Percentiles rank a stretch among this genome's conserved stretches.
These are phyloP conservation scores for Colius striatus DNA, from an alignment of 2,113 vertebrate genomes.

Conservation along the genomic window DNA sequence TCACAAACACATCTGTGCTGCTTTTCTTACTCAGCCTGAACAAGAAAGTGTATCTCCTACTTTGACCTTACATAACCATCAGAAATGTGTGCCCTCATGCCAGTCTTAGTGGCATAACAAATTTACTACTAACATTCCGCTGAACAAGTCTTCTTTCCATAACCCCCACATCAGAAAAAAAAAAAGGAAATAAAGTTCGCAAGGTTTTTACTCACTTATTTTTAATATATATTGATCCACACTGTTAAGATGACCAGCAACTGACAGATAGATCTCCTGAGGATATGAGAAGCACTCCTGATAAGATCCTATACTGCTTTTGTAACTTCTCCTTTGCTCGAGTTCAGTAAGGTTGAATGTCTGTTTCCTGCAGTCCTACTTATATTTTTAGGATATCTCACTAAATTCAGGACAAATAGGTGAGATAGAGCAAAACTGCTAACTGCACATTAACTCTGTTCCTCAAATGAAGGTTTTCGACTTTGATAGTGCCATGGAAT, in stretches of 20 bases:
- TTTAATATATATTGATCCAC: constrained; percentile 25
- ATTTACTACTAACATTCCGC: neutral
- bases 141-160: neutral
- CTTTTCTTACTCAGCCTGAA: neutral
- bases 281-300: neutral
- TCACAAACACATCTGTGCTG: rapidly evolving
- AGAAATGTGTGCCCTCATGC: neutral
- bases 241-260: neutral
- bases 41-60: rapidly evolving
- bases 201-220: neutral
- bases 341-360: neutral
- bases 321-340: neutral
- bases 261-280: constrained; percentile 20
- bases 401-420: constrained; percentile 53
- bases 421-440: constrained; percentile 49
- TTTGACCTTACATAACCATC: rapidly evolving
- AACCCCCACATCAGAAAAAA: neutral
- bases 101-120: neutral
- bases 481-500: constrained; percentile 10
- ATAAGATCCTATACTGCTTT: neutral
- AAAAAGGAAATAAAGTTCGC: neutral
- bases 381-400: constrained; percentile 34
- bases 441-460: constrained; percentile 51
- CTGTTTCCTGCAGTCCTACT: neutral
- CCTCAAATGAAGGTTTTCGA: constrained; percentile 33